Conservation (phyloP, 2,797 vertebrate genomes). For the Thamnophis elegans region DNA sequence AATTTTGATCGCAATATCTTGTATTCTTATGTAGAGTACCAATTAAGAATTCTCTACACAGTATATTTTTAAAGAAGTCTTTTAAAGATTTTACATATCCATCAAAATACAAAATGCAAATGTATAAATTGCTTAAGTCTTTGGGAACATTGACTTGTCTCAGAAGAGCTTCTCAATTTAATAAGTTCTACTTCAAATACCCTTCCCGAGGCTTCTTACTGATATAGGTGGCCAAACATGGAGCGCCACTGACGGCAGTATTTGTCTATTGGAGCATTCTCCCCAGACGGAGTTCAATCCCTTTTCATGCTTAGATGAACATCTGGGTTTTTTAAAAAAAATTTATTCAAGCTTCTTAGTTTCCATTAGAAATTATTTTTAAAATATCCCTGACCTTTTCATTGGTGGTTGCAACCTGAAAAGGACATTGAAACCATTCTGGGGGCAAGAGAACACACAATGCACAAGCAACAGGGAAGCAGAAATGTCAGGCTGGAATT, state of each 20-base stretch:
- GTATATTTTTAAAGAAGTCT: not conserved
- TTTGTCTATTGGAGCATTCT: not conserved
- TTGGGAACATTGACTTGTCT: not conserved
- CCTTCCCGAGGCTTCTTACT: not conserved
- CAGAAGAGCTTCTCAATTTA: not conserved
- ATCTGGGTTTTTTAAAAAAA: not conserved
- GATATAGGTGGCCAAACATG: not conserved
- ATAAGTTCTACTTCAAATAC: not conserved
- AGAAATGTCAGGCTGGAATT: slow-evolving; percentile 60
- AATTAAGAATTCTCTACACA: not conserved
- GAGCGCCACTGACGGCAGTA: not conserved
- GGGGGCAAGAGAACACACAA: slow-evolving; percentile 36
- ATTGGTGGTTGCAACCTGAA: slow-evolving; percentile 13
- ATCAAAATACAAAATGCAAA: not conserved
- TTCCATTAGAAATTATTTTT: not conserved
- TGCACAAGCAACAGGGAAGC: slow-evolving; percentile 34
- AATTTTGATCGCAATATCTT: not conserved
- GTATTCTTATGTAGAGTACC: not conserved
- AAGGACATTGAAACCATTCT: slow-evolving; percentile 18
- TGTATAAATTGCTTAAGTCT: not conserved
- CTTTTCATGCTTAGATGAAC: not conserved
- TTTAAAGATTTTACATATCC: too few relatives aligned
- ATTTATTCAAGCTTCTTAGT: not conserved
- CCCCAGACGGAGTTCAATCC: not conserved
- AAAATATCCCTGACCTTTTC: not conserved